Conservation (phyloP, 2,888 invertebrate species). For the Calameuta filiformis region DNA sequence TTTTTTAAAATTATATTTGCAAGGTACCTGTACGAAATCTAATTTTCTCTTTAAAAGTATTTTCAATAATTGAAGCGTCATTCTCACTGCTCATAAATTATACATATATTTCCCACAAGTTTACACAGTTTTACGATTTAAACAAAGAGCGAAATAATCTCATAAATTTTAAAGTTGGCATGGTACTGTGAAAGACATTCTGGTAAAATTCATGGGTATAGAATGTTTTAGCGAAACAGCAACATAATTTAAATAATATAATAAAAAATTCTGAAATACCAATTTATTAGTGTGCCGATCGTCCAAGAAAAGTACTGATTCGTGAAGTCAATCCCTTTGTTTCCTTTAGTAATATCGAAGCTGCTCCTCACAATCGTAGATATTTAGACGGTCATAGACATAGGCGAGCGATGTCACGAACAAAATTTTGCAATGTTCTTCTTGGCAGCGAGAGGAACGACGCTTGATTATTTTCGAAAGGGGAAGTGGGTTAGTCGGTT, state of each 20-base stretch:
- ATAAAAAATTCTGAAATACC: background rate
- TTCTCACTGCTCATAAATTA: background rate
- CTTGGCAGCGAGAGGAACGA: constrained; percentile 18
- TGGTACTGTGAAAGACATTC: background rate
- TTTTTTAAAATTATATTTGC: too few relatives aligned
- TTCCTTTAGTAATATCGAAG: background rate
- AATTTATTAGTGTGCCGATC: background rate
- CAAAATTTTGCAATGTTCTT: constrained; percentile 17
- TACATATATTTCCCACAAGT: too few relatives aligned
- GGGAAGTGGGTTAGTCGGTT: constrained; percentile 54
- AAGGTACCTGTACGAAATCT: background rate
- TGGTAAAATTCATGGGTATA: background rate
- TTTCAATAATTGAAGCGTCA: background rate
- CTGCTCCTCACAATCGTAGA: background rate
- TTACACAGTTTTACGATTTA: too few relatives aligned
- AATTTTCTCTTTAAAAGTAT: background rate
- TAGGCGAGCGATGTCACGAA: background rate
- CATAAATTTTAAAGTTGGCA: background rate
- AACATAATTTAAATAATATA: background rate
- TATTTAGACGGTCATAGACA: background rate
- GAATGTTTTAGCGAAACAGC: background rate
- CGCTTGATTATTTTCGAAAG: constrained; percentile 43
- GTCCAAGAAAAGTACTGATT: background rate
- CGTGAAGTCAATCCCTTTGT: background rate
- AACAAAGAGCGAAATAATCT: background rate